phyloP scores from a whole-genome alignment of 2,113 vertebrate genomes.

The Dasyurus viverrinus region DNA sequence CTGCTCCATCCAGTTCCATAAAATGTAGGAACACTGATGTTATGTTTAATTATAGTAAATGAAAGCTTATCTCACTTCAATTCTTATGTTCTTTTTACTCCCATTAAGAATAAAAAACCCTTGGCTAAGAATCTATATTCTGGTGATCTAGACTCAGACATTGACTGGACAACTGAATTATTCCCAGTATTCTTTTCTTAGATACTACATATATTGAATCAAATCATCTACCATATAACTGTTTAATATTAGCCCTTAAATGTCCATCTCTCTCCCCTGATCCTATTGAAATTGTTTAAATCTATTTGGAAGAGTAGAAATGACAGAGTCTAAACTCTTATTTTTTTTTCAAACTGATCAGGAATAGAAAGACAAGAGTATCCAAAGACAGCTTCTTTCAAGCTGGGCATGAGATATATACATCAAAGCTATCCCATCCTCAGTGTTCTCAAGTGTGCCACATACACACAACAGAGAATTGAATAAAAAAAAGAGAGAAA shows the following conservation, averaged over 20 bases:
- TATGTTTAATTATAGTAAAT: not conserved
- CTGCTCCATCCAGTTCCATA: not conserved
- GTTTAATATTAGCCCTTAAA: not conserved
- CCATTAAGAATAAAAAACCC: not conserved
- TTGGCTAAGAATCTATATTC: not conserved
- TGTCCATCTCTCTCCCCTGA: accelerated
- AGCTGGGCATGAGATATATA: not conserved
- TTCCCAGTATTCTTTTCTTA: not conserved
- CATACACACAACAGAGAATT: not conserved
- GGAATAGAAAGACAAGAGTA: not conserved
- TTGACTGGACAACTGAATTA: not conserved
- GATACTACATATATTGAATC: not conserved
- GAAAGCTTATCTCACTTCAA: not conserved
- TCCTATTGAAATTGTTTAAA: not conserved
- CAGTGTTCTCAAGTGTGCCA: not conserved
- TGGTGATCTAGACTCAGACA: not conserved
- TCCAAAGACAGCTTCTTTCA: not conserved
- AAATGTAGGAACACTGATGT: not conserved
- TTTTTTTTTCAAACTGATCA: not conserved
- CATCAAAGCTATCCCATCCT: not conserved
- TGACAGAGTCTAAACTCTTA: not conserved
- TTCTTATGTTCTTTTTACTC: not conserved
- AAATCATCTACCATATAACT: not conserved
- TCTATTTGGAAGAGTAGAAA: not conserved
- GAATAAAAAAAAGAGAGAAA: not conserved